These are phyloP conservation scores for Ferrisia virgata DNA, from an alignment of 2,888 invertebrate genomes.

Conservation along the genomic window DNA sequence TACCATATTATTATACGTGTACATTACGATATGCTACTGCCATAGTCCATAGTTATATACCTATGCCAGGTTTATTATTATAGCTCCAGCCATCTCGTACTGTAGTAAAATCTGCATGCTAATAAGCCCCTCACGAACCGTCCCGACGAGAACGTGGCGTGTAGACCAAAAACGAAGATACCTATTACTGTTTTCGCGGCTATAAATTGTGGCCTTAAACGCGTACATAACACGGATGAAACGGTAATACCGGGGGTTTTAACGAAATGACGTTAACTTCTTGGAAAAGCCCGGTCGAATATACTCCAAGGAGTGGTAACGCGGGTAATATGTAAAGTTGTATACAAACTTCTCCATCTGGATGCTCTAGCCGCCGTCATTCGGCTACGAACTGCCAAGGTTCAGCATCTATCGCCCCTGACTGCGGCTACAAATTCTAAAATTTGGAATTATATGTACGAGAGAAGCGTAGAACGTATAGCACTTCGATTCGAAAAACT, in stretches of 20 bases:
- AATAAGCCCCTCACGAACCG: no score
- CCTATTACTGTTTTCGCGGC: not conserved
- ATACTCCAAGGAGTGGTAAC: constrained; percentile 26
- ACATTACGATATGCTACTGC: no score
- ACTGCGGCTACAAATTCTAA: constrained; percentile 11
- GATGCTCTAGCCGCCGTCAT: not conserved
- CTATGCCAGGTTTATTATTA: no score
- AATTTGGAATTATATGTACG: constrained; percentile 1
- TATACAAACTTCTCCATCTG: not conserved
- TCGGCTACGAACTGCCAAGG: no score
- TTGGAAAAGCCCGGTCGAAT: constrained; percentile 20
- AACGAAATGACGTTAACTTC: constrained; percentile 23
- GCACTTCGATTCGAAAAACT: constrained; percentile 13
- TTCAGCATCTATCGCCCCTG: not conserved
- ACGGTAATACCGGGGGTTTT: constrained; percentile 26
- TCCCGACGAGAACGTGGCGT: no score
- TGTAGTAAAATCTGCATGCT: not conserved
- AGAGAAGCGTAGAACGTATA: no score
- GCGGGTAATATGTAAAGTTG: constrained; percentile 20
- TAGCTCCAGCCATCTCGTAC: not conserved
- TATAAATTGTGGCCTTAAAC: constrained; percentile 5
- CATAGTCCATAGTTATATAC: no score
- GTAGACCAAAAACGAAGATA: not conserved
- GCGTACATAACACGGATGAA: constrained; percentile 8
- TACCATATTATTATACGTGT: no score